A percentile compares a stretch with the other conserved stretches of the same genome.
phyloP scores from a whole-genome alignment of 1,140 invertebrate genomes.

The Ceratina japonica region DNA sequence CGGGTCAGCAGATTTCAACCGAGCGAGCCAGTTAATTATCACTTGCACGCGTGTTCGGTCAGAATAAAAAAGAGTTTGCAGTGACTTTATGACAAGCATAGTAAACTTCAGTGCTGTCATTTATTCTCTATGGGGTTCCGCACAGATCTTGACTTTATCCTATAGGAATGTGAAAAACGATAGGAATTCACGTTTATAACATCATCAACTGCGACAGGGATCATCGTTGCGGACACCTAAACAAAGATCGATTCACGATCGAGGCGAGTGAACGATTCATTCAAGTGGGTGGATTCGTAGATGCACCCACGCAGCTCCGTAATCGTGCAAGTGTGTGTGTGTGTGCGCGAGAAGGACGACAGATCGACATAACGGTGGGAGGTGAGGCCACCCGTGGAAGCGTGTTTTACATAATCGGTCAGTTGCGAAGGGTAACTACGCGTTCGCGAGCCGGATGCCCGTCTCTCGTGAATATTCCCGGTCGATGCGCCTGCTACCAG shows the following conservation, averaged over 20 bases:
- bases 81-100: not conserved
- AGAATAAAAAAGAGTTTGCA: not conserved
- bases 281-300: slow-evolving; percentile 50
- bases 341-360: not conserved
- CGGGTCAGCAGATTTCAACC: not conserved
- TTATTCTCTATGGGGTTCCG: too few species aligned
- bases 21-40: too few species aligned
- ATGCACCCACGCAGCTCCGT: slow-evolving; percentile 56
- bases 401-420: slow-evolving; percentile 64
- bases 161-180: too few species aligned
- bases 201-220: too few species aligned
- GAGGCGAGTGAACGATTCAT: slow-evolving; percentile 25
- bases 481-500: not conserved
- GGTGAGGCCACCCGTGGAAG: slow-evolving; percentile 60
- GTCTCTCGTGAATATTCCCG: slow-evolving; percentile 36
- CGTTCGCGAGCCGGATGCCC: slow-evolving; percentile 51
- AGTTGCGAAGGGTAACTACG: slow-evolving; percentile 45
- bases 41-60: not conserved
- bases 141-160: too few species aligned
- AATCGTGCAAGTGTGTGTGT: not conserved
- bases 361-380: slow-evolving; percentile 40
- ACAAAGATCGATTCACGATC: slow-evolving; percentile 19
- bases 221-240: not conserved
- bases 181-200: too few species aligned
- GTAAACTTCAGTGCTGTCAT: too few species aligned